Evolutionary conservation across 2,888 invertebrate genomes (phyloP), one percentile per base, ranked within the genome.

Genomic region (Nemotelus nigrinus): DNA sequence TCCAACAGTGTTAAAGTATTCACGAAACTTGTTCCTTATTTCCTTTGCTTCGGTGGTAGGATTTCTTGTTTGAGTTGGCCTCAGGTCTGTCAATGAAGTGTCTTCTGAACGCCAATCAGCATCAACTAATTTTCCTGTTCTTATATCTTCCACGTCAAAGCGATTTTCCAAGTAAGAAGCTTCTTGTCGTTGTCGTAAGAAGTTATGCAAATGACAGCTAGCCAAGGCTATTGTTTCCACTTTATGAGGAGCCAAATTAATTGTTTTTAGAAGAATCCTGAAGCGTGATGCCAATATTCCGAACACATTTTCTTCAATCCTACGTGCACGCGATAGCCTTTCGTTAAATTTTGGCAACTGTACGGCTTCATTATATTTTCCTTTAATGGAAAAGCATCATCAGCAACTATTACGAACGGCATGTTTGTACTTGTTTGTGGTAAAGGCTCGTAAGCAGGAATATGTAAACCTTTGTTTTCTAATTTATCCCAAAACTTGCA

Each of bases 251-350:
- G 48, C 2, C 39, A 81, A 74, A 70, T 81, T 78, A 44, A 82
- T 81, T 57, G 76, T 70, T 64, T 76, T 81, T 64, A 79, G 80
- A 39, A 83, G 81, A 77, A 82, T 79, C 72, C 82, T 57, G 80
- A 83, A 83, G 77, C 81, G 76, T 44, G 72, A 65, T 53, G 81
- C 78, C 76, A 83, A 72, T 41, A 83, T 82, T 2, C 79, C 78
- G 39, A 79, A 79, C 0, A 70, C 78, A 53, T 76, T 78, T 43
- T 78, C 78, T 39, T 76, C 57, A 8, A 78, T 70, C n/a, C 78
- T 48, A 44, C 79, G 41, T 6, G 74, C 74, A 6, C 78, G 8
- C n/a, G 64, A 53, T 39, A 78, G 41, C 2, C 67, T 44, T 10
- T 78, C 65, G 50, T 78, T 78, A 39, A 64, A 78, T 76, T 76